Evolutionary conservation across 2,113 vertebrate species (phyloP).

Genomic region (Macquaria ambigua): DNA sequence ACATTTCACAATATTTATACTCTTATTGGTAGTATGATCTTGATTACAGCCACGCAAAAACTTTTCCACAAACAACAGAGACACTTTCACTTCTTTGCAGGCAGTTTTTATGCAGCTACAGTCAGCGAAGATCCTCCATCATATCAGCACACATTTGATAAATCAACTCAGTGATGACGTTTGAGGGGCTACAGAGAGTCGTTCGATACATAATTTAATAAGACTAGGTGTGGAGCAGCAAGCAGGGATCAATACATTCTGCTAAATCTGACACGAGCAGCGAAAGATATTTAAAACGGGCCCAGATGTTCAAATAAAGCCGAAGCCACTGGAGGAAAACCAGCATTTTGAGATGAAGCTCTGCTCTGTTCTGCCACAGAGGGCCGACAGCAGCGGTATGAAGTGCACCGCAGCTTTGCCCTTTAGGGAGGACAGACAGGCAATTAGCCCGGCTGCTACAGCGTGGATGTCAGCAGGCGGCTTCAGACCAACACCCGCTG

Average conservation of each 20-base stretch:
- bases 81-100: not conserved
- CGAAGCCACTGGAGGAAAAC: not conserved
- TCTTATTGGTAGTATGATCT: too few species aligned
- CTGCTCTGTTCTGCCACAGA: not conserved
- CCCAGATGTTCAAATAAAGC: too few species aligned
- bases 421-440: conserved; percentile 50
- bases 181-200: not conserved
- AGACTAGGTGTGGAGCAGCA: conserved; percentile 4
- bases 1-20: too few species aligned
- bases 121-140: not conserved
- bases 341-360: not conserved
- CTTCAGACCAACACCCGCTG: conserved; percentile 34
- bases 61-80: too few species aligned
- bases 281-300: conserved; percentile 4
- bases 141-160: not conserved
- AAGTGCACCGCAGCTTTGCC: conserved; percentile 22
- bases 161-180: too few species aligned
- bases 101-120: not conserved
- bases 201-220: conserved; percentile 52
- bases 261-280: not conserved
- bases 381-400: not conserved
- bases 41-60: too few species aligned
- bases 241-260: conserved; percentile 32
- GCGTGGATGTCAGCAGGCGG: conserved; percentile 48
- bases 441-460: conserved; percentile 52